Evolutionary conservation across 2,888 invertebrate genomes (phyloP).

Genomic region (Fissipunctia ypsillon): DNA sequence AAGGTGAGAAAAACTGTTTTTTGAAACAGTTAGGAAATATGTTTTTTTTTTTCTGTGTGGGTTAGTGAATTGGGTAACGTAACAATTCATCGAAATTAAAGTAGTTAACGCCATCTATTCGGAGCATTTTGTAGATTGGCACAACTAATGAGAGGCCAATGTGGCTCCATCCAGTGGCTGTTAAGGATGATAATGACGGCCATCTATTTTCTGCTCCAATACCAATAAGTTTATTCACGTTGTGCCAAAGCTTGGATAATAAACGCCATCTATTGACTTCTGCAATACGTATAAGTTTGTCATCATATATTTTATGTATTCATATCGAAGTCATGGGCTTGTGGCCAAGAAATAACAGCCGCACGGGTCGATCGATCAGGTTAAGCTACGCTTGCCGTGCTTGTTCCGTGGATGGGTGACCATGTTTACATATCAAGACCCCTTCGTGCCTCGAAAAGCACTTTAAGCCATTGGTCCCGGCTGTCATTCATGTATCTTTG

Average conservation of each 20-base stretch:
- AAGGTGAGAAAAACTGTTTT: constrained; percentile 74
- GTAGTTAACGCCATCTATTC: not conserved
- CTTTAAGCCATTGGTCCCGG: too few species aligned
- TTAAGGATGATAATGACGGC: not conserved
- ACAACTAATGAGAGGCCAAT: not conserved
- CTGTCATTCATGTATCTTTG: too few species aligned
- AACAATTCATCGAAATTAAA: not conserved
- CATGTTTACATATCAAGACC: too few species aligned
- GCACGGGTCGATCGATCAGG: too few species aligned
- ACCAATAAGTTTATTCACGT: not conserved
- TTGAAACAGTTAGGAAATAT: not conserved
- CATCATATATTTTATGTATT: not conserved
- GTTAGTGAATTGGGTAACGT: not conserved
- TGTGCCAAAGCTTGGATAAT: not conserved
- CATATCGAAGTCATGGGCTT: not conserved
- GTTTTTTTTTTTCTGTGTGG: not conserved
- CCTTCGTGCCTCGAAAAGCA: too few species aligned
- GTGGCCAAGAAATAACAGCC: too few species aligned
- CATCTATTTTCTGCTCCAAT: not conserved
- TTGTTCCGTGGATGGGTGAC: too few species aligned
- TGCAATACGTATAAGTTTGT: too few species aligned
- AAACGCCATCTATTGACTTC: too few species aligned
- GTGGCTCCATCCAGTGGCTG: not conserved
- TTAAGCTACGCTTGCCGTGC: too few species aligned
- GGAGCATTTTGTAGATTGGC: not conserved